Percentiles rank a stretch among this genome's conserved stretches.
phyloP scores from a whole-genome alignment of 2,888 invertebrate genomes.

The Hemithea aestivaria region DNA sequence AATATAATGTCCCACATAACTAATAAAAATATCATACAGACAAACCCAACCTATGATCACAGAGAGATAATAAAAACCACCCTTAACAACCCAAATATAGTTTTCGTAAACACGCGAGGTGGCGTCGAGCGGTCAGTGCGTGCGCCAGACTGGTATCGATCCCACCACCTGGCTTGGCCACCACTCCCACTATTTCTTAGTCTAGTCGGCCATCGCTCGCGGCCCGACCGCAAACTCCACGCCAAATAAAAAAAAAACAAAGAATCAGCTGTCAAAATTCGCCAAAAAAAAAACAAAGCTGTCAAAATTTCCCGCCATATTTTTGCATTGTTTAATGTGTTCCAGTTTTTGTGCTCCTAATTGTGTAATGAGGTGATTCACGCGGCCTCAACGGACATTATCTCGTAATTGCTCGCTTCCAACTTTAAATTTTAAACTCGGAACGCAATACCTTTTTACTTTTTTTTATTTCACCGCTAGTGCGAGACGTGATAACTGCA shows the following conservation, averaged over 20 bases:
- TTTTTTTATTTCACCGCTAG: conserved; percentile 1
- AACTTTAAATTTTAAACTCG: conserved; percentile 12
- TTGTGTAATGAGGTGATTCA: conserved; percentile 58
- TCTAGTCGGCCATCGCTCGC: conserved; percentile 71
- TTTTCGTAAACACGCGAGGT: conserved; percentile 41
- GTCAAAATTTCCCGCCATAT: conserved; percentile 32
- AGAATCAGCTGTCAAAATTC: conserved; percentile 18
- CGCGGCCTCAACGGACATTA: conserved; percentile 52
- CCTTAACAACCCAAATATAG: conserved; percentile 58
- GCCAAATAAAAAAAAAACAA: conserved; percentile 31
- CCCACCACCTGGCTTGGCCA: conserved; percentile 67
- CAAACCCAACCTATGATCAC: conserved; percentile 29
- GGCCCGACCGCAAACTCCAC: conserved; percentile 48
- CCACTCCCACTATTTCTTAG: conserved; percentile 66
- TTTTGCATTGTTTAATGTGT: conserved; percentile 24
- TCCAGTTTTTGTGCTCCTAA: conserved; percentile 31
- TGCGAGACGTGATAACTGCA: conserved; percentile 19
- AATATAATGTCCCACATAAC: background rate
- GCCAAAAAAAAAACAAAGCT: conserved; percentile 36
- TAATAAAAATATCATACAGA: conserved; percentile 16
- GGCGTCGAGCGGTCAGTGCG: conserved; percentile 61
- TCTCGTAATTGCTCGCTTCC: conserved; percentile 47
- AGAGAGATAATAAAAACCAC: conserved; percentile 39
- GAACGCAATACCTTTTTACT: background rate
- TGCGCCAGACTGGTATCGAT: conserved; percentile 73